These are phyloP conservation scores for Falcaria lacertinaria DNA, from an alignment of 2,888 invertebrate species.

Conservation along the genomic window DNA sequence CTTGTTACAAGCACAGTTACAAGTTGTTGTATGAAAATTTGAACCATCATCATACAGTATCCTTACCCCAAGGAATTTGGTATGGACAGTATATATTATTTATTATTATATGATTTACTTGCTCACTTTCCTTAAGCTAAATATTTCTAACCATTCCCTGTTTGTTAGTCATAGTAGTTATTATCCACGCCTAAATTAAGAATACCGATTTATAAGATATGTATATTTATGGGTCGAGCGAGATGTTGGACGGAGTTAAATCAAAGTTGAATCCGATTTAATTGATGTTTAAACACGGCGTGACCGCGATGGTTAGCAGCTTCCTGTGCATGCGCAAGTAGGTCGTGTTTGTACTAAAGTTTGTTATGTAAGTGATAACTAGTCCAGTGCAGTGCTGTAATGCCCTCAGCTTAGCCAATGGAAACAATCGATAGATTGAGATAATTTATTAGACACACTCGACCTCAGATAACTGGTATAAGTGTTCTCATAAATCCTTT, in stretches of 20 bases:
- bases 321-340: constrained; percentile 61
- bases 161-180: too few species aligned
- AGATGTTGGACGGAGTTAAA: constrained; percentile 36
- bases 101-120: too few species aligned
- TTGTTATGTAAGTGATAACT: constrained; percentile 59
- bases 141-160: not conserved
- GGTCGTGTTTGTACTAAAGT: constrained; percentile 51
- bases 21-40: too few species aligned
- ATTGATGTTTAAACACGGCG: constrained; percentile 61
- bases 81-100: too few species aligned
- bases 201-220: constrained; percentile 17
- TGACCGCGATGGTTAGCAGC: constrained; percentile 57
- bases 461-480: not conserved
- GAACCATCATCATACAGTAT: too few species aligned
- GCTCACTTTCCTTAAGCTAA: not conserved
- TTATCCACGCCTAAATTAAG: not conserved
- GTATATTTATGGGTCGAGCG: constrained; percentile 20
- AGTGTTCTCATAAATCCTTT: too few species aligned
- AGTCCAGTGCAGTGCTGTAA: constrained; percentile 31
- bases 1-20: too few species aligned
- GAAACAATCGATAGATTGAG: constrained; percentile 17
- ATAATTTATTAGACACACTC: constrained; percentile 18
- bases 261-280: constrained; percentile 57
- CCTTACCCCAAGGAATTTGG: too few species aligned
- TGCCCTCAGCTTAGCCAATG: constrained; percentile 18